Conservation (phyloP, 2,113 vertebrate species). For the Bos indicus region DNA sequence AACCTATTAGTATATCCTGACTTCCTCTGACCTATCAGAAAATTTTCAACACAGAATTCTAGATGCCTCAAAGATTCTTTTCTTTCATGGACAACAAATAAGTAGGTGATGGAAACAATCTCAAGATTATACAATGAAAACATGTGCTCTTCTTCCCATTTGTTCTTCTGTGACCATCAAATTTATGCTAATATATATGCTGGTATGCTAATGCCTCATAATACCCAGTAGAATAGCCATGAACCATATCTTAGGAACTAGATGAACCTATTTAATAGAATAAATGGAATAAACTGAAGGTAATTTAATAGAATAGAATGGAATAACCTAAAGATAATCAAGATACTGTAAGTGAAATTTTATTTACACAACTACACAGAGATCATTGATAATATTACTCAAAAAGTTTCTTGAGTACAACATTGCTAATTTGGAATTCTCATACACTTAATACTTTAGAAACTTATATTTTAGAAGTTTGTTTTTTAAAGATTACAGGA, state of each 20-base stretch:
- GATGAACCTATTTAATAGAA: not conserved
- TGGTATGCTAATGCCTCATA: not conserved
- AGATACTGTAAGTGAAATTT: not conserved
- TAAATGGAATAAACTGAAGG: not conserved
- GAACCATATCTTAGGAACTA: not conserved
- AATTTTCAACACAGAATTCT: not conserved
- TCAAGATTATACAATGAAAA: not conserved
- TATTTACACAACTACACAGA: not conserved
- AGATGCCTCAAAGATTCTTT: not conserved
- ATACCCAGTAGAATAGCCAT: not conserved
- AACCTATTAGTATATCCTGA: not conserved
- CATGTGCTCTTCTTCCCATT: not conserved
- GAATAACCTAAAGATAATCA: not conserved
- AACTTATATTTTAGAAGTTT: not conserved
- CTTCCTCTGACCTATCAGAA: not conserved
- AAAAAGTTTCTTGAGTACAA: not conserved
- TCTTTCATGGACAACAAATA: not conserved
- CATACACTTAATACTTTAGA: not conserved
- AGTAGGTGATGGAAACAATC: not conserved
- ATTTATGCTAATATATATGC: not conserved
- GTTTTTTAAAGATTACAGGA: not conserved
- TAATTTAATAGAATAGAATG: not conserved
- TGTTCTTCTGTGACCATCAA: not conserved
- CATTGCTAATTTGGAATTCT: not conserved
- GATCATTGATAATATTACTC: not conserved